Base-by-base conservation (phyloP, 2,797 vertebrate genomes). In the Vespertilio murinus region DNA sequence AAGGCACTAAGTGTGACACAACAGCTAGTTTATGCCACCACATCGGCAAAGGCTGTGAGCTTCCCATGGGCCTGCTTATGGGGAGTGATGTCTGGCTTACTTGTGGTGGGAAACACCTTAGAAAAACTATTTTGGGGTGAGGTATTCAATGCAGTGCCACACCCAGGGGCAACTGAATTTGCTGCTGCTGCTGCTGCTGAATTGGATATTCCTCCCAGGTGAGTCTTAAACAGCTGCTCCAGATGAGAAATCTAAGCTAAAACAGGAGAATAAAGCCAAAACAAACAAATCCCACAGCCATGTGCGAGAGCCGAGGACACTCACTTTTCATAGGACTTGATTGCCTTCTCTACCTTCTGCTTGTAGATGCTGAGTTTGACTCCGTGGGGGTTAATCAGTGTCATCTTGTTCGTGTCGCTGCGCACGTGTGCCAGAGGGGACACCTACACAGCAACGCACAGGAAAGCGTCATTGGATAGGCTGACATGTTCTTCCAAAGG, bases 311-410 rank as follows among this genome's bases (percentile, higher is more conserved):
- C 12, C 18, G 3, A 79, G 8, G 30, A 79, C 83, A 97, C 98
- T 98, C 96, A 98, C 98, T 97, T 98, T 97, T 98, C 97, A 93
- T 98, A 99, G 67, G 94, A 97, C 92, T 96, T 97, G 95, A 99
- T 97, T 85, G 98, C 98, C 92, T 97, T 95, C 54, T 98, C 94
- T 93, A 99, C 97, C 71, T 98, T 98, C 94, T 97, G 88, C 96
- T 97, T 98, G 96, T 98, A 99, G 81, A 91, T 91, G 80, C 97
- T 96, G 92, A 99, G 98, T 96, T 98, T 98, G 97, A 98, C 96
- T 92, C 98, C 98, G 56, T 98, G 97, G 93, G 98, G 98, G 97
- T 98, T 99, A 97, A 98, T 96, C 78, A 98, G 90, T 5, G 96
- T 97, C 91, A 98, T 97, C 85, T 5, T 77, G 85, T 97, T 98